These are phyloP conservation scores for Takifugu ocellatus DNA, from an alignment of 2,797 vertebrate species.

Conservation along the genomic window DNA sequence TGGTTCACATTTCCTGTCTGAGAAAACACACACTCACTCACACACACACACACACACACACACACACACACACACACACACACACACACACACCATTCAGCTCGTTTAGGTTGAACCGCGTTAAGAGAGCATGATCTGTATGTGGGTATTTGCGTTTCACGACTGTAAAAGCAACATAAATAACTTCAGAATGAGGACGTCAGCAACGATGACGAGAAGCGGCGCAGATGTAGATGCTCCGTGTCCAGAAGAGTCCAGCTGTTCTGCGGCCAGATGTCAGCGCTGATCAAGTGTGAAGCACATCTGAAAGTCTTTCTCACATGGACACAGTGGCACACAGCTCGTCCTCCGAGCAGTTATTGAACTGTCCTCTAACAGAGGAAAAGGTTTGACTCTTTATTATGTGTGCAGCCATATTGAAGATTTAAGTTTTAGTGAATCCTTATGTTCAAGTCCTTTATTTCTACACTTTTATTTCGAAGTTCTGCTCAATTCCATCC, in stretches of 20 bases:
- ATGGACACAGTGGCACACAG: slow-evolving; percentile 45
- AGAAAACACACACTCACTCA: slow-evolving; percentile 10
- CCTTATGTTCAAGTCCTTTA: too few species aligned
- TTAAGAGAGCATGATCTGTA: neutral
- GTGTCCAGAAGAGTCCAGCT: slow-evolving; percentile 77
- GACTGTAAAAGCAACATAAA: too few species aligned
- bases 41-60: neutral
- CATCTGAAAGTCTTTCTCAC: slow-evolving; percentile 61
- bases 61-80: neutral
- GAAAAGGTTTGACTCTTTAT: too few species aligned
- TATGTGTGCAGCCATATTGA: too few species aligned
- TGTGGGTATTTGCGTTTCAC: too few species aligned
- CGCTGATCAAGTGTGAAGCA: slow-evolving; percentile 79
- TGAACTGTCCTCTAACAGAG: neutral
- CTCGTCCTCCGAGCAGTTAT: slow-evolving; percentile 16
- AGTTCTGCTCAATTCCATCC: too few species aligned
- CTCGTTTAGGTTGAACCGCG: slow-evolving; percentile 1
- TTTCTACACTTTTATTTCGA: too few species aligned
- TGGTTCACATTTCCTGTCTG: slow-evolving; percentile 65
- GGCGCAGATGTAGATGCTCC: slow-evolving; percentile 17
- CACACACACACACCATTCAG: neutral
- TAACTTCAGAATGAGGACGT: neutral
- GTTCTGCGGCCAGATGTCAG: slow-evolving; percentile 79
- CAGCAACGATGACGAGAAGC: slow-evolving; percentile 5
- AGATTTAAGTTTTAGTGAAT: too few species aligned